Evolutionary conservation across 2,888 invertebrate genomes (phyloP), one percentile per base, ranked within the genome.

Genomic region (Peribatodes rhomboidaria): DNA sequence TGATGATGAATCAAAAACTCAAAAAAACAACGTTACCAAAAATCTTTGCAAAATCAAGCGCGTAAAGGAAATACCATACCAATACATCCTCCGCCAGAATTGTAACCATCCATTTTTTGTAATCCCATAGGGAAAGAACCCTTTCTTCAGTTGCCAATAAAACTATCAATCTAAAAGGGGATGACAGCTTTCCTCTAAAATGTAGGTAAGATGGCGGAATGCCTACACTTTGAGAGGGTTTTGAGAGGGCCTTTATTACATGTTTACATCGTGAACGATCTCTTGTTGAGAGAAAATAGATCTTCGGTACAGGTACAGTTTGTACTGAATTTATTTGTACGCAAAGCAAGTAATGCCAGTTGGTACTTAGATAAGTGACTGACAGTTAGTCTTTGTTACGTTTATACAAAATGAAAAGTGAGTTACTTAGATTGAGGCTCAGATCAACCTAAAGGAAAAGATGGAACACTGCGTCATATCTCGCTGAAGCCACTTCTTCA

Each of bases 91-190:
- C 27, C 41, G 46, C 16, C 31, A 49, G 46, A 49, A 69, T 50
- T 20, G 58, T 33, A 54, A 49, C 68, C 60, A 54, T 67, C 59
- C 42, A 70, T 70, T 69, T 71, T 68, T 65, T 61, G 65, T 63
- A 50, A 47, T 69, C 69, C 70, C 67, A 55, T 54, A 31, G 68
- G 70, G 42, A 53, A 18, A 16, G 33, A 72, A 72, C 72, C 69
- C 70, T 72, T 72, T 67, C 61, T 67, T 68, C 65, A 61, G 49
- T 63, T 70, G 68, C 72, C 72, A 70, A 70, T 72, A 72, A 72
- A 72, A 72, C 72, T 72, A 72, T 72, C 72, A 70, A 72, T 72
- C 72, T 59, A 54, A 66, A 67, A 67, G 63, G 65, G 64, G 50
- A 65, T 69, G 72, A 72, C 72, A 69, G 65, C 49, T 67, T 69